Percentiles rank a stretch among this genome's conserved stretches.
These are phyloP conservation scores for Cygnus atratus DNA, from an alignment of 2,113 vertebrate genomes.

Conservation along the genomic window DNA sequence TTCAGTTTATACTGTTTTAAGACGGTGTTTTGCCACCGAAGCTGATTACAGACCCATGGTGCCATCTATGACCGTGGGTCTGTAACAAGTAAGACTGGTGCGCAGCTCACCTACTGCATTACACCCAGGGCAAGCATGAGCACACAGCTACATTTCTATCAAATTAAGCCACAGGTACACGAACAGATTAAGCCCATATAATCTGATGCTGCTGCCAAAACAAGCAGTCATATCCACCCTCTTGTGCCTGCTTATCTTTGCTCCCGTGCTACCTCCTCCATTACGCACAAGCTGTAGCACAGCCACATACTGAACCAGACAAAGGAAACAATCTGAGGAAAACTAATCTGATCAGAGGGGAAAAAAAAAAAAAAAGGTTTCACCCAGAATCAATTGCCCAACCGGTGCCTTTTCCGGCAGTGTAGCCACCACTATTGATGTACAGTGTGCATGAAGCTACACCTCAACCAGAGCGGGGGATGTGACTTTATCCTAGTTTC, in stretches of 20 bases:
- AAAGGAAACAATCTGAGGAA: constrained; percentile 27
- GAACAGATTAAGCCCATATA: background rate
- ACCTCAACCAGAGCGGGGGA: background rate
- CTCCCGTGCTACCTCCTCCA: background rate
- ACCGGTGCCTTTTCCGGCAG: background rate
- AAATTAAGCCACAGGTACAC: constrained; percentile 16
- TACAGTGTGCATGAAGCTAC: background rate
- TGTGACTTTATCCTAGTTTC: background rate
- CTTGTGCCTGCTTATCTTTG: background rate
- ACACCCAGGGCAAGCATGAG: background rate
- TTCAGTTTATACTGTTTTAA: background rate
- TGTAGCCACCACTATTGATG: background rate
- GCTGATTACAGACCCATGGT: background rate
- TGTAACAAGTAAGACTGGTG: background rate
- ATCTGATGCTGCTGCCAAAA: background rate
- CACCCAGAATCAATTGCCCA: background rate
- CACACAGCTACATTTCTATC: background rate
- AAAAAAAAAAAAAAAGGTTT: background rate
- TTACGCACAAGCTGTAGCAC: background rate
- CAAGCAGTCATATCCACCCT: background rate
- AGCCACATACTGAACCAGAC: background rate
- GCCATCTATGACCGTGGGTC: background rate
- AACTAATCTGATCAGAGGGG: background rate
- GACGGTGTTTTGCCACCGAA: background rate
- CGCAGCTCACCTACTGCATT: background rate